These are phyloP conservation scores for Microctenopoma steveboyesi DNA, from an alignment of 2,797 vertebrate species.

Conservation along the genomic window DNA sequence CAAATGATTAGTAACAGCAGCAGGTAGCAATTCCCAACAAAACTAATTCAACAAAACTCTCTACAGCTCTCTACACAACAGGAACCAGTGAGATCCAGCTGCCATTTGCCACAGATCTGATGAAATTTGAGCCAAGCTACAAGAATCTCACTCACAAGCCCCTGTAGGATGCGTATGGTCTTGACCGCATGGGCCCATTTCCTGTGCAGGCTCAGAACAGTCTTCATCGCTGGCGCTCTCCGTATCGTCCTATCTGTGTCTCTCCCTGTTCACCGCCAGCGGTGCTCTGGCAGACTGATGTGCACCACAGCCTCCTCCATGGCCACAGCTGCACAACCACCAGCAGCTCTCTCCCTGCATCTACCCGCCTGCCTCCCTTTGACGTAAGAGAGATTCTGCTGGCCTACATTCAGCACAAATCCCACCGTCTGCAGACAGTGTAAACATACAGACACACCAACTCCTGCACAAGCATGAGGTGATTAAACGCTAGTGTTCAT, in stretches of 20 bases:
- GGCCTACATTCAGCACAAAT: constrained; percentile 95
- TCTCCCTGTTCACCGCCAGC: constrained; percentile 66
- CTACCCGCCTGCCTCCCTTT: constrained; percentile 80
- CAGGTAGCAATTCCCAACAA: not conserved
- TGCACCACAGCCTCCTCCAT: constrained; percentile 73
- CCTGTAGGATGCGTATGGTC: constrained; percentile 91
- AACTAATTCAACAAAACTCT: constrained; percentile 12
- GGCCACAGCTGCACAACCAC: constrained; percentile 75
- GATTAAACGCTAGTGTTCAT: constrained; percentile 40
- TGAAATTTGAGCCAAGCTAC: constrained; percentile 14
- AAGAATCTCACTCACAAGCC: constrained; percentile 86
- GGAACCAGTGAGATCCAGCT: not conserved
- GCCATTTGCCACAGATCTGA: constrained; percentile 16
- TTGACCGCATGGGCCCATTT: constrained; percentile 91
- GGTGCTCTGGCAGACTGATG: constrained; percentile 65
- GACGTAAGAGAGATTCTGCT: constrained; percentile 92
- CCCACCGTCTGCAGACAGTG: constrained; percentile 81
- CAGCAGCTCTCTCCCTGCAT: constrained; percentile 83
- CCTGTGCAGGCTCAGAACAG: constrained; percentile 86
- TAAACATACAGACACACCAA: constrained; percentile 63
- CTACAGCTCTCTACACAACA: not conserved
- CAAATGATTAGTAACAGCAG: not conserved
- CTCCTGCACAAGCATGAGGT: constrained; percentile 43
- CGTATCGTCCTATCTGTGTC: constrained; percentile 41
- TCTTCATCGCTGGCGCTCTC: constrained; percentile 83